Conservation (phyloP, 92 coral and sea anemone species). For the Epizoanthus fatuus region DNA sequence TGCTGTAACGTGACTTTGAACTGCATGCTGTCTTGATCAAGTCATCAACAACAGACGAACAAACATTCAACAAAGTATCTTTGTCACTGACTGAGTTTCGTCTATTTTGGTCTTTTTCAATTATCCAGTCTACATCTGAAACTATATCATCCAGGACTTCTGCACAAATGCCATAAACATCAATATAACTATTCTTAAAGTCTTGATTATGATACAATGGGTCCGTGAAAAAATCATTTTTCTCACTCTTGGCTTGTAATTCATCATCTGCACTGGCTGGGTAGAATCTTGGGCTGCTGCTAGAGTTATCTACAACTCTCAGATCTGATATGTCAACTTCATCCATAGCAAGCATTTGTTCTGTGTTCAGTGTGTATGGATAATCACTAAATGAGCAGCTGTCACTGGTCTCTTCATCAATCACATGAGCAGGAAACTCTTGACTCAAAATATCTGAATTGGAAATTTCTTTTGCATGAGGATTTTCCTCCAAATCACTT, state of each 20-base stretch:
- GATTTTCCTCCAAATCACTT: background rate
- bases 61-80: background rate
- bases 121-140: background rate
- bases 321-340: slow-evolving; percentile 62
- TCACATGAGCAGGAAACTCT: background rate
- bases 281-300: background rate
- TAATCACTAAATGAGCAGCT: background rate
- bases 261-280: too few relatives aligned
- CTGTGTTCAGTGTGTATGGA: background rate
- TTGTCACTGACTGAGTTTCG: background rate
- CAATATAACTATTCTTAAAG: background rate
- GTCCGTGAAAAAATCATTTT: too few relatives aligned
- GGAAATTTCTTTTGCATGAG: background rate
- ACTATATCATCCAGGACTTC: slow-evolving; percentile 21
- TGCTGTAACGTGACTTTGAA: background rate
- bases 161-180: background rate
- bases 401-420: background rate
- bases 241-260: background rate
- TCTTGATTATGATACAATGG: background rate
- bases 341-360: slow-evolving; percentile 61
- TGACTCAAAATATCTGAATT: background rate
- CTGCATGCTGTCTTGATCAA: slow-evolving; percentile 22
- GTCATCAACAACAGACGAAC: slow-evolving; percentile 12
- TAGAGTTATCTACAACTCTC: slow-evolving; percentile 11
- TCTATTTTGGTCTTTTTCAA: background rate